Base-by-base conservation (phyloP, 2,888 invertebrate genomes). In the Caenorhabditis angaria region DNA sequence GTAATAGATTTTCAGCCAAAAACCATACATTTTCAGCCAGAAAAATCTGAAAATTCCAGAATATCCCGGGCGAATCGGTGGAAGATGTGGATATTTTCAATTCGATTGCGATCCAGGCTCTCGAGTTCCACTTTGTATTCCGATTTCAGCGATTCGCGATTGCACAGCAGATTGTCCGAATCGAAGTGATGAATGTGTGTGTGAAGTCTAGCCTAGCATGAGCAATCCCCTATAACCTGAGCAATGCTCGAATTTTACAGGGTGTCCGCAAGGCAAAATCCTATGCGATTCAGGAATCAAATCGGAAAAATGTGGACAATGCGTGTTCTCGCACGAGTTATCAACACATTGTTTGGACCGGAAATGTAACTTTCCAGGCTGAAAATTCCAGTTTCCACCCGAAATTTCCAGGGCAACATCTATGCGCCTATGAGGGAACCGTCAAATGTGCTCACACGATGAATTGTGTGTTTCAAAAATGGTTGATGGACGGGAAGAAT, bases 401-500 rank as follows among this genome's bases (percentile, higher is more conserved):
- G 10, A 27, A 54, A 5, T 27, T 54, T 27, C 18, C 20, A 77
- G 79, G 77, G 77, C 59, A 74, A 51, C 70, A 77, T 48, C 58
- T 83, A 24, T 83, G 83, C 57, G 58, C 54, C 8, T 78, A 82
- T 27, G 65, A 72, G 12, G 61, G 71, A 28, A 75, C 81, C 0
- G 69, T 78, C 48, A 73, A 78, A 61, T 84, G 84, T 54, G 68
- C 69, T 12, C 67, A 66, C 22, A 84, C 78, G 1, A 57, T 63
- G 54, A 85, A 85, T 66, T 85, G 85, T 53, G 81, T 85, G 0
- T 78, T 80, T 41, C 64, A 62, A 2, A 71, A 79, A 48, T 85
- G 85, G 85, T 53, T 85, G 29, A 77, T 76, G 64, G 84, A 85
- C 55, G 83, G 83, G 6, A 72, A 70, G 25, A 74, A 85, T 59